phyloP scores from a whole-genome alignment of 1,140 invertebrate species.

The Drosophila littoralis region DNA sequence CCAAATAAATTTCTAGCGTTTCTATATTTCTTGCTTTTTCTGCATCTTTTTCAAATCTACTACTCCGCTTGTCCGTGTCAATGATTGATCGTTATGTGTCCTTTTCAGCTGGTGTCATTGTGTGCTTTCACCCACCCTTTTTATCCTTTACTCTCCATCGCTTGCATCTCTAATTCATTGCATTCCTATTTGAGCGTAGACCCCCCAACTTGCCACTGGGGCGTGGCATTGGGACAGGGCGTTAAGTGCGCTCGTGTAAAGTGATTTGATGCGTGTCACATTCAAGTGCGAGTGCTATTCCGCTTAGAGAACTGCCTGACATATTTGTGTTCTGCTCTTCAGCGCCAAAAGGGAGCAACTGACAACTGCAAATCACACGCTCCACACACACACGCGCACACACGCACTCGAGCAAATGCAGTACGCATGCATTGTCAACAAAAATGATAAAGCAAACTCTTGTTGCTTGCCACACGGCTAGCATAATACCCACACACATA shows the following conservation, averaged over 20 bases:
- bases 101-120: constrained; percentile 1
- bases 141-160: background rate
- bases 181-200: constrained; percentile 21
- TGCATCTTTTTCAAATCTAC: background rate
- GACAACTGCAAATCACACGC: constrained; percentile 9
- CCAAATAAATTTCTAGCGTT: background rate
- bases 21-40: background rate
- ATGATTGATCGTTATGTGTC: background rate
- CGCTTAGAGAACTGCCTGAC: constrained; percentile 37
- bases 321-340: constrained; percentile 23
- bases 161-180: constrained; percentile 35
- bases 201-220: background rate
- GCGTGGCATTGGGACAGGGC: constrained; percentile 19
- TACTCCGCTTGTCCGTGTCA: background rate
- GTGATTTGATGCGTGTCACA: constrained; percentile 68
- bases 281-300: constrained; percentile 47
- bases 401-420: constrained; percentile 4
- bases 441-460: constrained; percentile 39
- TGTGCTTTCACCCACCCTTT: background rate
- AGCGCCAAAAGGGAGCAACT: constrained; percentile 28
- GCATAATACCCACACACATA: constrained; percentile 5
- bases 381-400: constrained; percentile 2
- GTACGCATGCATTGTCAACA: constrained; percentile 38
- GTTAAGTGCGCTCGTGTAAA: constrained; percentile 69
- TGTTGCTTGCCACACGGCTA: constrained; percentile 5